Evolutionary conservation across 2,113 vertebrate species (phyloP).

Genomic region (Ictalurus punctatus): DNA sequence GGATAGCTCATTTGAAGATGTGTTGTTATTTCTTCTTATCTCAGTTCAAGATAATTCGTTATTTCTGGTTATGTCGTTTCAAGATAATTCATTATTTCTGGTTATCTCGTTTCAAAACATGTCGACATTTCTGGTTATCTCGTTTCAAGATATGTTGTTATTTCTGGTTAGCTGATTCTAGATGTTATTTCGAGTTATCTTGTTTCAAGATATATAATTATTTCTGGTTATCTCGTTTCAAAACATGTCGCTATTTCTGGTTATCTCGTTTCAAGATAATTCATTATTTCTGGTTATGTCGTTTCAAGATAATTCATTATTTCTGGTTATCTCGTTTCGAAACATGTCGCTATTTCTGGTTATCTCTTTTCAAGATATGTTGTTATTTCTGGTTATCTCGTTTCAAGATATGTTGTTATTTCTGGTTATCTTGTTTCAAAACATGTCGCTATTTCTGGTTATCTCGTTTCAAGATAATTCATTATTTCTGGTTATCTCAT

Average conservation of each 20-base stretch:
- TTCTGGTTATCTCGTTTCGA: too few relatives aligned
- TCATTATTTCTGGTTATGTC: background rate
- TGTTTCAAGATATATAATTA: background rate
- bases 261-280: background rate
- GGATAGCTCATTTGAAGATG: too few relatives aligned
- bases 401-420: background rate
- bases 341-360: too few relatives aligned
- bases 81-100: background rate
- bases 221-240: background rate
- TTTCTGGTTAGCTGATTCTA: background rate
- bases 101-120: background rate
- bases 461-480: too few relatives aligned
- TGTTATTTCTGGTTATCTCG: background rate
- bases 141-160: too few relatives aligned
- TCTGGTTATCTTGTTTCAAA: background rate
- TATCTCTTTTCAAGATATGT: too few relatives aligned
- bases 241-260: background rate
- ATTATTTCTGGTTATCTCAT: background rate
- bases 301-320: background rate
- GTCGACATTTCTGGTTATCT: background rate
- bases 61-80: background rate
- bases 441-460: too few relatives aligned
- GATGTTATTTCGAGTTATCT: background rate
- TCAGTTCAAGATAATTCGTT: too few relatives aligned
- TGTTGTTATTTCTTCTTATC: too few relatives aligned